phyloP scores from a whole-genome alignment of 2,797 vertebrate species.

The Neosilurus hyrtlii region DNA sequence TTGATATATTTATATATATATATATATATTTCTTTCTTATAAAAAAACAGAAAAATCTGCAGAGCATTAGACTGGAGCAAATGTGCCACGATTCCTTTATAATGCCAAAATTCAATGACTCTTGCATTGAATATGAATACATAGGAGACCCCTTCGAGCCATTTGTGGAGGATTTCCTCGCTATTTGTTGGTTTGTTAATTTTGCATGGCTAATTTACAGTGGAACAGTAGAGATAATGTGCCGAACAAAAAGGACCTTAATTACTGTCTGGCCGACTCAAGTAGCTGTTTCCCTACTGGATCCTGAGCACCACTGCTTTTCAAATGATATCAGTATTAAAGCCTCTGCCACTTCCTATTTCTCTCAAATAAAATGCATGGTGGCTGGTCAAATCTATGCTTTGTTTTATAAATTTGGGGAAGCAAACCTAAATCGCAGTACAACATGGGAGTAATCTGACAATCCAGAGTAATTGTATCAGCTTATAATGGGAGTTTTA shows the following conservation, averaged over 20 bases:
- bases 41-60: neutral
- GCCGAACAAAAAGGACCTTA: conserved; percentile 70
- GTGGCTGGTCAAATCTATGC: conserved; percentile 9
- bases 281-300: conserved; percentile 46
- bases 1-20: conserved; percentile 4
- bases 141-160: conserved; percentile 64
- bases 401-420: conserved; percentile 10
- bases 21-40: neutral
- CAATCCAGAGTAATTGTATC: neutral
- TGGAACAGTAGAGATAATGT: conserved; percentile 76
- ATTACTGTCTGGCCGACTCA: conserved; percentile 70
- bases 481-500: neutral
- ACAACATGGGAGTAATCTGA: neutral
- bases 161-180: conserved; percentile 65
- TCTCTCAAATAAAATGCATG: conserved; percentile 7
- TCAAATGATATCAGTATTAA: conserved; percentile 44
- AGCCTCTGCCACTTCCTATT: conserved; percentile 34
- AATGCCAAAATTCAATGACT: conserved; percentile 38
- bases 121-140: conserved; percentile 34
- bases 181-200: conserved; percentile 73
- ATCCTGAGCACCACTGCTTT: conserved; percentile 33
- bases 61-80: conserved; percentile 28
- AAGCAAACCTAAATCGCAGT: neutral
- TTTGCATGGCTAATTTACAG: conserved; percentile 74
- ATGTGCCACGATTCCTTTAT: conserved; percentile 23